Percentiles rank a stretch among this genome's conserved stretches.
phyloP scores from a whole-genome alignment of 2,113 vertebrate genomes.

The Nycticebus coucang region DNA sequence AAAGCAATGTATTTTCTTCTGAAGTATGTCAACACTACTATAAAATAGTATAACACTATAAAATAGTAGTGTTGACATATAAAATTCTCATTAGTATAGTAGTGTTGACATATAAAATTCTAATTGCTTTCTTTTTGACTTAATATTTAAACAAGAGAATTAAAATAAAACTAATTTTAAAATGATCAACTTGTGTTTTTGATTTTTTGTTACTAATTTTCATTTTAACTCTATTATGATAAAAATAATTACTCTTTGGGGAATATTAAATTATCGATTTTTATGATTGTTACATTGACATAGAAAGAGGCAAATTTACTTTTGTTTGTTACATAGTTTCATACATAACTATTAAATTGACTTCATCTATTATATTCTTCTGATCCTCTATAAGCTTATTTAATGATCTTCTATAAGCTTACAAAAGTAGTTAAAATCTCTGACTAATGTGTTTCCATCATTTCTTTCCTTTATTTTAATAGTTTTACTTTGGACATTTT shows the following conservation, averaged over 20 bases:
- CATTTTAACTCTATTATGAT: not conserved
- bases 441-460: not conserved
- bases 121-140: not conserved
- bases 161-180: not conserved
- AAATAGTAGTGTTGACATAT: too few relatives aligned
- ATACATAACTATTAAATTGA: not conserved
- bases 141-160: not conserved
- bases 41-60: too few relatives aligned
- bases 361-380: not conserved
- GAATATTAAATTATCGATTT: not conserved
- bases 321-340: not conserved
- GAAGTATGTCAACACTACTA: too few relatives aligned
- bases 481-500: not conserved
- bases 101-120: not conserved
- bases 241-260: not conserved
- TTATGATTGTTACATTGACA: not conserved
- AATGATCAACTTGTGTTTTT: not conserved
- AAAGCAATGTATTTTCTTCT: not conserved
- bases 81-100: too few relatives aligned
- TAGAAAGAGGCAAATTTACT: not conserved
- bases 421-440: not conserved
- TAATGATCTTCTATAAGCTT: not conserved
- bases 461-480: not conserved
- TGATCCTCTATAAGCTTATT: not conserved
- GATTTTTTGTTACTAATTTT: slow-evolving; percentile 31